A percentile compares a stretch with the other conserved stretches of the same genome.
These are phyloP conservation scores for Corticium candelabrum DNA, from an alignment of 37 sponge, comb jelly and placozoan genomes.

Conservation along the genomic window DNA sequence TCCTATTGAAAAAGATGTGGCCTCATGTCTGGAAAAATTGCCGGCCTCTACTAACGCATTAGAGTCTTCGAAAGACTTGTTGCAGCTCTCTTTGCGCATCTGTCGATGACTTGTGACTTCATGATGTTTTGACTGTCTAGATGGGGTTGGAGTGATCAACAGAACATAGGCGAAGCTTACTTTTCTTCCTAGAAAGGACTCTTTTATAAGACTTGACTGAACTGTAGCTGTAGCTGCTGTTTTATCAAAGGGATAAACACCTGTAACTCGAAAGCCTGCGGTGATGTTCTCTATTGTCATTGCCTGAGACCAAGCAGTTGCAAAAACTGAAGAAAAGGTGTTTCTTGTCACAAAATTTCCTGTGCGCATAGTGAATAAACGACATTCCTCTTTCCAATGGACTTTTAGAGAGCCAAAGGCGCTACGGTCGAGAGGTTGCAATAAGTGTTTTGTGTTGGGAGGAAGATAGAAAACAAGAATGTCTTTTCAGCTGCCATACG, in stretches of 20 bases:
- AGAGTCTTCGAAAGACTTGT: too few species aligned
- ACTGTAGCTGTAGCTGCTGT: neutral
- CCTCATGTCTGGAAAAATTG: too few species aligned
- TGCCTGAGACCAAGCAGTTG: constrained; percentile 24
- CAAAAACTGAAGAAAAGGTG: constrained; percentile 12
- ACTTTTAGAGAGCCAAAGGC: constrained; percentile 35
- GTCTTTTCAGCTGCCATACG: constrained; percentile 26
- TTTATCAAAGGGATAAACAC: neutral
- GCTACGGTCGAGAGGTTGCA: constrained; percentile 53
- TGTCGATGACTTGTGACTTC: too few species aligned
- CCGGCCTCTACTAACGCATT: too few species aligned
- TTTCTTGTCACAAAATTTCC: constrained; percentile 19
- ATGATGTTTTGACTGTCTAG: too few species aligned
- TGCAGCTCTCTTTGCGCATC: too few species aligned
- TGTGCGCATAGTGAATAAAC: constrained; percentile 12
- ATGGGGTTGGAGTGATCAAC: too few species aligned
- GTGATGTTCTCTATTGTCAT: constrained; percentile 32
- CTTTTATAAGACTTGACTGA: too few species aligned
- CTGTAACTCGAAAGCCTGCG: constrained; percentile 28
- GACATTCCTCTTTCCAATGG: constrained; percentile 28
- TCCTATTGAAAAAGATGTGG: too few species aligned
- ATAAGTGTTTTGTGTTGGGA: constrained; percentile 50
- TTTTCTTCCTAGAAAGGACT: too few species aligned
- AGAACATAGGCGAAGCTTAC: too few species aligned
- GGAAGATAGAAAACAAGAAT: constrained; percentile 37